Evolutionary conservation across 2,113 vertebrate genomes (phyloP).

Genomic region (Thymallus thymallus): DNA sequence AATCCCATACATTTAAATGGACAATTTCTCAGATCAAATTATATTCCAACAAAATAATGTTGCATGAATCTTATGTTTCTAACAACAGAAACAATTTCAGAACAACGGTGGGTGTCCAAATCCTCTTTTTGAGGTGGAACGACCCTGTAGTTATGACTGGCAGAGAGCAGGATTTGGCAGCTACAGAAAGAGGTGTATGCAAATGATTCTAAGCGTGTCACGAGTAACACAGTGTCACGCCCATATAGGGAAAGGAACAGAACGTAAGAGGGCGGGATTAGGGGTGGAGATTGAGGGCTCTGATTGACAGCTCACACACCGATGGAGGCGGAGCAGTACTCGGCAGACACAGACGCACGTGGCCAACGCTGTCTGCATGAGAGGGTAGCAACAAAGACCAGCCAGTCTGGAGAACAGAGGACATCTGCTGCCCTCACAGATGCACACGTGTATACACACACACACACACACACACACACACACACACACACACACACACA

Average conservation of each 20-base stretch:
- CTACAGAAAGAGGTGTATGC: not conserved
- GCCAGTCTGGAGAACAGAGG: conserved; percentile 56
- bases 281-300: conserved; percentile 51
- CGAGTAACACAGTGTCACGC: no score
- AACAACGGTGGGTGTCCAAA: no score
- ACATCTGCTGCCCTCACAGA: conserved; percentile 63
- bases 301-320: conserved; percentile 60
- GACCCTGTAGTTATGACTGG: no score
- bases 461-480: conserved; percentile 10
- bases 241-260: conserved; percentile 53
- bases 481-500: conserved; percentile 44
- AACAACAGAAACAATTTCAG: no score
- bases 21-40: no score
- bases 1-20: no score
- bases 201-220: not conserved
- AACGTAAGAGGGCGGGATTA: conserved; percentile 25
- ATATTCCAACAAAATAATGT: no score
- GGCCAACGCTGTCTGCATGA: conserved; percentile 65
- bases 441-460: conserved; percentile 6
- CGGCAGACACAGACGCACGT: conserved; percentile 65
- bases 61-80: no score
- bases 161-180: not conserved
- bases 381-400: conserved; percentile 72
- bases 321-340: conserved; percentile 40
- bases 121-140: no score